Percentiles rank a stretch among this genome's conserved stretches.
Evolutionary conservation across 2,797 vertebrate species (phyloP).

Genomic region (Pachyuromys duprasi): DNA sequence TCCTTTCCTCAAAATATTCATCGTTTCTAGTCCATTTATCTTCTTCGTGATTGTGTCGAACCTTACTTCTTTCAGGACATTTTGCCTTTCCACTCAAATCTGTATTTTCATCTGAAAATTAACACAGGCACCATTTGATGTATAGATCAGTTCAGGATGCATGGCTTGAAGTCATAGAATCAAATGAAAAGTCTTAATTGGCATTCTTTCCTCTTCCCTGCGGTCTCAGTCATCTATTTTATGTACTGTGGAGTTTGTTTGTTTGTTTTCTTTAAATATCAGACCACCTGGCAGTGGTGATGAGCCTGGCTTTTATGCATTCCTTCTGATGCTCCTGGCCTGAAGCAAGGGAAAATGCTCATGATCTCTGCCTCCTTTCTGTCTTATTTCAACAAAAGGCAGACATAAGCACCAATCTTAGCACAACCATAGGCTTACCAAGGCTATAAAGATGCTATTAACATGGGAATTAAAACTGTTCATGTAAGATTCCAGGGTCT

Average conservation of each 20-base stretch:
- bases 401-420: constrained; percentile 41
- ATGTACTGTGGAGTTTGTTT: background rate
- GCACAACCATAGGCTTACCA: background rate
- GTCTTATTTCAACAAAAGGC: constrained; percentile 38
- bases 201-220: background rate
- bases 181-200: constrained; percentile 53
- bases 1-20: background rate
- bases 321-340: background rate
- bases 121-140: background rate
- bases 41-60: background rate
- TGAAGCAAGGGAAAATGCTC: background rate
- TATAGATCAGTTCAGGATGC: background rate
- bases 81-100: constrained; percentile 27
- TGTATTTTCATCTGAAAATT: constrained; percentile 40
- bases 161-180: constrained; percentile 31
- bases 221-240: constrained; percentile 1
- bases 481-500: background rate
- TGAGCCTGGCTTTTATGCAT: background rate
- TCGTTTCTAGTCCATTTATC: background rate
- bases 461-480: background rate
- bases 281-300: background rate
- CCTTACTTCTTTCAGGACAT: background rate
- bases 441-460: background rate
- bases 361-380: constrained; percentile 22
- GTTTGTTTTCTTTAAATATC: background rate